These are phyloP conservation scores for Oceanites oceanicus DNA, from an alignment of 2,113 vertebrate genomes.

Conservation along the genomic window DNA sequence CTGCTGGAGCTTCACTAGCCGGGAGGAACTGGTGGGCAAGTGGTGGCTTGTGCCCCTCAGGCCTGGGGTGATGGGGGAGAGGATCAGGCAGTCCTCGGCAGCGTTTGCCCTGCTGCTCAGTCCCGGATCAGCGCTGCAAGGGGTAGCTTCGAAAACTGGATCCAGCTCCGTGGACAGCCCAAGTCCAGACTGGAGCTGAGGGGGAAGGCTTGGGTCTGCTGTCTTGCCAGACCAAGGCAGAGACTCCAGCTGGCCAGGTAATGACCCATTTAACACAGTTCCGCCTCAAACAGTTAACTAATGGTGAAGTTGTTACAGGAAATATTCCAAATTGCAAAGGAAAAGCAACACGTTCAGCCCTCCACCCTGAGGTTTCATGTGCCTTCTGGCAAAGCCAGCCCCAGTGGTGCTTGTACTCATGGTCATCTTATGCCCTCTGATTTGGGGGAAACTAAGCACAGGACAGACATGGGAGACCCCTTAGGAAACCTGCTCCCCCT, in stretches of 20 bases:
- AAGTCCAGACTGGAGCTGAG: neutral
- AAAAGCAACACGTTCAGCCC: neutral
- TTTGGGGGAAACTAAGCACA: neutral
- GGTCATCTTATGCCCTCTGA: neutral
- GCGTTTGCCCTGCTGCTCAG: neutral
- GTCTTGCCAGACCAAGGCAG: neutral
- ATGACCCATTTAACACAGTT: neutral
- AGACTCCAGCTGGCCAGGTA: neutral
- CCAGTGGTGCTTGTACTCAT: neutral
- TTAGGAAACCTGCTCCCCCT: neutral
- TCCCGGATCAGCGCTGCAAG: neutral
- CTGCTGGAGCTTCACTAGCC: neutral
- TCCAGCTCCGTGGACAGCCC: neutral
- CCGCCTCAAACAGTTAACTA: neutral
- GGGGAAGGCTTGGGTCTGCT: neutral
- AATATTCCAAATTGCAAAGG: neutral
- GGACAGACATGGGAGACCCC: neutral
- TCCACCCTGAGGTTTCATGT: neutral
- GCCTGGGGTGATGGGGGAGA: neutral
- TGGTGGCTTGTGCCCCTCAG: neutral
- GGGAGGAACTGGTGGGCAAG: neutral
- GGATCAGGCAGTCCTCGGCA: neutral
- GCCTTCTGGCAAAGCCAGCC: neutral
- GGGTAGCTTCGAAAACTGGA: neutral
- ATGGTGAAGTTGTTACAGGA: neutral